Base-by-base conservation (phyloP, 37 sponge, comb jelly and placozoan species). In the Aplysina aerophoba region DNA sequence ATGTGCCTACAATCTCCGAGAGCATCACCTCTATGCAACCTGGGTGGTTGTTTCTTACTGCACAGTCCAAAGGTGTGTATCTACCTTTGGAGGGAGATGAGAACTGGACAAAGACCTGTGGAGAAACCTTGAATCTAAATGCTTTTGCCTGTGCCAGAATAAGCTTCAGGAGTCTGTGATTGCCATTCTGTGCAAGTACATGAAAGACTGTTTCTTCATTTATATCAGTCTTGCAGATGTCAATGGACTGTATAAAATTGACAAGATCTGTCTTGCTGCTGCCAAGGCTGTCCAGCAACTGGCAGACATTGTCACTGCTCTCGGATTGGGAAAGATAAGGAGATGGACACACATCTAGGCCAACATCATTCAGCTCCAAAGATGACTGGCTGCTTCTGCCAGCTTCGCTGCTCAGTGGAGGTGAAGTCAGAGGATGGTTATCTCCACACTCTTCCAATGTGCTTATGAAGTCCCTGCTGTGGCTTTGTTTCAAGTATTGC, bases 161-260 rank as follows among this genome's bases (percentile, higher is more conserved):
- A 19, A 79, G 20, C 8, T 36, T 55, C 38, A 94, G 73, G 36
- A 94, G 74, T 28, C 79, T 61, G 1, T 28, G 55, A 66, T 86
- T 30, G n/a, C 86, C 86, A 4, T 88, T 31, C 34, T 60, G 38
- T 17, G 87, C 89, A 25, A 88, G 36, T 19, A 88, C 64, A 66
- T 94, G 94, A 4, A 94, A 80, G 5, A 90, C 56, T 21, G 79
- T 90, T 36, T 83, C 74, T 28, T 84, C 91, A 11, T 86, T 59
- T 17, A 44, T 31, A 31, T 58, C 74, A 6, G 81, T 63, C 0
- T 58, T 24, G 58, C 85, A 84, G 2, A 87, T 66, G 33, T 78
- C 25, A 31, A 85, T 88, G 50, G 88, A 62, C 40, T 36, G 1
- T 4, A 78, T 14, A 24, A 37, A 28, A 37, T 2, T 71, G 27